phyloP scores from a whole-genome alignment of 2,113 vertebrate genomes.

The Petromus typicus region DNA sequence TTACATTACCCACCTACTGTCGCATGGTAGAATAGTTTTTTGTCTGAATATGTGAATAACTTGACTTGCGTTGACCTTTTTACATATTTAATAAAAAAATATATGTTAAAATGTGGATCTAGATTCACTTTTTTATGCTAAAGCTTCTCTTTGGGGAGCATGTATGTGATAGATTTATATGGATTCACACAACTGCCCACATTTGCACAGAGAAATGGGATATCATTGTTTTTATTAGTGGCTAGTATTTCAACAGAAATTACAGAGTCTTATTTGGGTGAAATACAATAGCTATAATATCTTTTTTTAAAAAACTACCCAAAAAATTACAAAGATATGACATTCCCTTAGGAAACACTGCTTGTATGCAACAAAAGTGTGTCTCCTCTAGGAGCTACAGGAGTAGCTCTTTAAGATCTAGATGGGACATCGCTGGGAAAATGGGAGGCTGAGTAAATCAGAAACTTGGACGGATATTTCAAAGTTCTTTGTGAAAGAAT shows the following conservation, averaged over 20 bases:
- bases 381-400: rapidly evolving
- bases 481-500: neutral
- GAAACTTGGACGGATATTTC: neutral
- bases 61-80: slow-evolving; percentile 98
- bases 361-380: neutral
- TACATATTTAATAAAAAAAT: slow-evolving; percentile 99
- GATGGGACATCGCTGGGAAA: neutral
- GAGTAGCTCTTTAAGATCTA: neutral
- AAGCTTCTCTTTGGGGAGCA: neutral
- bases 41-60: slow-evolving; percentile 97
- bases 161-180: neutral
- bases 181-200: neutral
- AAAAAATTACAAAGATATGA: neutral
- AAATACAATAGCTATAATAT: slow-evolving; percentile 34
- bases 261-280: slow-evolving; percentile 10
- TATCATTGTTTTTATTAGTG: neutral
- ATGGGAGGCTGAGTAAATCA: rapidly evolving
- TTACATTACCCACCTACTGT: slow-evolving; percentile 95
- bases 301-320: slow-evolving; percentile 17
- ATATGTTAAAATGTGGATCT: slow-evolving; percentile 90
- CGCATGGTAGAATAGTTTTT: slow-evolving; percentile 98
- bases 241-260: slow-evolving; percentile 57
- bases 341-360: slow-evolving; percentile 30
- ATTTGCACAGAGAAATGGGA: neutral
- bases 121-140: slow-evolving; percentile 64